Evolutionary conservation across 2,888 invertebrate species (phyloP), one percentile per base, ranked within the genome.

Genomic region (Stenodema calcarata): DNA sequence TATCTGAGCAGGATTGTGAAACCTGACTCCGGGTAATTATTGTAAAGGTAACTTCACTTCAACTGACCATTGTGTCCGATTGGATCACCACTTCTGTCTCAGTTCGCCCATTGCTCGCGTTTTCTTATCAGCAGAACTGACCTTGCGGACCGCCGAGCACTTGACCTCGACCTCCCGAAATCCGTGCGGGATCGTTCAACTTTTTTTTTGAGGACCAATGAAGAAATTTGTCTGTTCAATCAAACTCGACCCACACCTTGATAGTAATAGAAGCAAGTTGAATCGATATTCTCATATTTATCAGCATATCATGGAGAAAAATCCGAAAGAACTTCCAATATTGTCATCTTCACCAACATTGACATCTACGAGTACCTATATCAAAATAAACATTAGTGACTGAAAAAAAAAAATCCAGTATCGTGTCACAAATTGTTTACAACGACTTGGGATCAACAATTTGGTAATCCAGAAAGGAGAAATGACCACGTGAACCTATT

Each of bases 11-110:
- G 62, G 73, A 84, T 84, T 84, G 84, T 75, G 84, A 84, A 84
- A 84, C 84, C 41, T 44, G 28, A 70, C 42, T 41, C 83, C 44
- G 73, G 30, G 30, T 84, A 84, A 84, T 84, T 84, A 84, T 84
- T 70, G 70, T 84, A 84, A 84, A 84, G 84, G 73, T 84, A 84
- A 84, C 73, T 84, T 84, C 84, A 84, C 84, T 73, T 23, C 42
- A 30, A 28, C 84, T 84, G 84, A 84, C 84, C 84, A 84, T 84
- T 84, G 73, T 62, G 62, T 62, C 62, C 18, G 84, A 73, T 83
- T 47, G 44, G 44, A 70, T 83, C 70, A 30, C 44, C 27, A 18
- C 75, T 30, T 41, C 42, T 16, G 75, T 75, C 75, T 42, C 35
- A 30, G n/a, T 35, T n/a, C n/a, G n/a, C n/a, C n/a, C n/a, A n/a